phyloP scores from a whole-genome alignment of 2,113 vertebrate genomes.

The Atherinomorus stipes region DNA sequence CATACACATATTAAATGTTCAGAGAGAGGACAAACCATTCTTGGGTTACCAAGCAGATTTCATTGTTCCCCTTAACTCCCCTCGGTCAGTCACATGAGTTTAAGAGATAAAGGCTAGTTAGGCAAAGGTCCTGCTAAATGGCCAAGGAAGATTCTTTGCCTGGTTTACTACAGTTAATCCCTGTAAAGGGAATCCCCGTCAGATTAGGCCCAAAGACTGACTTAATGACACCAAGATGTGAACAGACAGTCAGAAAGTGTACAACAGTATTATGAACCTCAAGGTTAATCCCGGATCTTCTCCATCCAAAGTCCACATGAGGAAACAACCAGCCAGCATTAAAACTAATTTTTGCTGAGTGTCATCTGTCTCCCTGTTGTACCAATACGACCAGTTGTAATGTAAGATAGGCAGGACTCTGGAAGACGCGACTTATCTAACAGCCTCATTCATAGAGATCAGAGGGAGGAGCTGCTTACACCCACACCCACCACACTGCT shows the following conservation, averaged over 20 bases:
- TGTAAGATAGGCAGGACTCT: constrained; percentile 53
- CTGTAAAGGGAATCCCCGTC: not conserved
- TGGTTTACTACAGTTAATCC: constrained; percentile 28
- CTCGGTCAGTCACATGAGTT: not conserved
- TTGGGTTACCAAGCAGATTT: not conserved
- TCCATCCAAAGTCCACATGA: not conserved
- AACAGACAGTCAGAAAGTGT: constrained; percentile 15
- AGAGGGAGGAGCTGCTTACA: constrained; percentile 52
- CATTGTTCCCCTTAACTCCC: not conserved
- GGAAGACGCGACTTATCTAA: constrained; percentile 62
- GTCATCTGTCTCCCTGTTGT: constrained; percentile 7
- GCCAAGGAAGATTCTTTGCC: not conserved
- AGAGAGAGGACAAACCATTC: not conserved
- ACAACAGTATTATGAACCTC: not conserved
- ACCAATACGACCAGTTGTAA: constrained; percentile 27
- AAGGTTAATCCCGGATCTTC: not conserved
- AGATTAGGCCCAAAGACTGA: constrained; percentile 26
- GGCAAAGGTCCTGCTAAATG: not conserved
- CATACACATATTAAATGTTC: not conserved
- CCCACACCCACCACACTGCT: constrained; percentile 39
- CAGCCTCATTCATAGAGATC: constrained; percentile 48
- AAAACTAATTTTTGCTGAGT: not conserved
- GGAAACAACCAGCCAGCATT: not conserved
- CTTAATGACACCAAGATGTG: constrained; percentile 21
- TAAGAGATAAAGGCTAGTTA: not conserved